Percentiles rank a stretch among this genome's conserved stretches.
Evolutionary conservation across 2,888 invertebrate species (phyloP).

Genomic region (Nipponacmea schrenckii): DNA sequence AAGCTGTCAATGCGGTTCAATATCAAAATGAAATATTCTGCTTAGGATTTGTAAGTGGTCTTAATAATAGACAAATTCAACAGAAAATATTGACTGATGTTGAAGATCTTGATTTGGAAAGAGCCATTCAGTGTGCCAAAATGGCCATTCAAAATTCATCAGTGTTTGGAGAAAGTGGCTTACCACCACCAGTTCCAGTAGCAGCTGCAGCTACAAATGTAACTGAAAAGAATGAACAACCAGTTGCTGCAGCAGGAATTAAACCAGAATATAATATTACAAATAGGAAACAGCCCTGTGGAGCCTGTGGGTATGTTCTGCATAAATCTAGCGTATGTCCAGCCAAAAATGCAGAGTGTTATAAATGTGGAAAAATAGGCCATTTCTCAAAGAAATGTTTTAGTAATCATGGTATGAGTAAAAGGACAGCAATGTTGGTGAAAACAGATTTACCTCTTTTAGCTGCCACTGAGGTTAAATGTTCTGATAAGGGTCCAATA

Average conservation of each 20-base stretch:
- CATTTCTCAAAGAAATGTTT: not conserved
- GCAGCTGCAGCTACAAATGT: not conserved
- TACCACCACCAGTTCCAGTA: not conserved
- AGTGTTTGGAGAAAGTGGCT: too few species aligned
- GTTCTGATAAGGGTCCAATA: too few species aligned
- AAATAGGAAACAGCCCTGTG: not conserved
- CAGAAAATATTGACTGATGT: not conserved
- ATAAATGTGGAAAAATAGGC: not conserved
- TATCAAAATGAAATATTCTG: not conserved
- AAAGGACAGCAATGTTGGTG: not conserved
- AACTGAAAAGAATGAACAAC: not conserved
- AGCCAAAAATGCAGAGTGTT: not conserved
- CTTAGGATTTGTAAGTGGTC: not conserved
- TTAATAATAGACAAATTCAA: not conserved
- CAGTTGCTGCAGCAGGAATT: not conserved
- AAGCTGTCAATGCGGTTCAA: not conserved
- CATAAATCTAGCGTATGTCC: not conserved
- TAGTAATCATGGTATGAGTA: not conserved
- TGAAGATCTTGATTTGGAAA: not conserved
- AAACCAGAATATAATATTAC: not conserved
- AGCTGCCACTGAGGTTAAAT: too few species aligned
- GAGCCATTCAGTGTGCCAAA: not conserved
- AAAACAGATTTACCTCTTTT: too few species aligned
- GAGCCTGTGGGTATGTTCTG: not conserved
- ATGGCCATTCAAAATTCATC: not conserved